phyloP scores from a whole-genome alignment of 2,888 invertebrate genomes.

The Dryocosmus kuriphilus region DNA sequence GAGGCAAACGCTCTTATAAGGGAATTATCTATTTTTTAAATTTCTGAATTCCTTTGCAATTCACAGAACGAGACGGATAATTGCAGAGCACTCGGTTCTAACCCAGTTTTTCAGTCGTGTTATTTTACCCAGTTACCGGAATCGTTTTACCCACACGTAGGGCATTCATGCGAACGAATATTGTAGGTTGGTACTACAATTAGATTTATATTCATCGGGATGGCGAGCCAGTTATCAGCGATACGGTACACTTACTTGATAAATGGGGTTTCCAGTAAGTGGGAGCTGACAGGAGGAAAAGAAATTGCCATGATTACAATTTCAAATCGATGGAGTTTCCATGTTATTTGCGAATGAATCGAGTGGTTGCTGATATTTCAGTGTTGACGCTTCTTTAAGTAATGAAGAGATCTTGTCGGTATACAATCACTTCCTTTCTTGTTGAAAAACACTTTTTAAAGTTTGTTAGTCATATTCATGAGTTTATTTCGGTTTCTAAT shows the following conservation, averaged over 20 bases:
- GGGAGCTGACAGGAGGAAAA: constrained; percentile 55
- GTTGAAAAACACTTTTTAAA: not conserved
- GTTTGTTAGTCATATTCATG: not conserved
- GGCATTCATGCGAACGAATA: constrained; percentile 12
- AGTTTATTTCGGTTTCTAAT: not conserved
- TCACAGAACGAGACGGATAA: not conserved
- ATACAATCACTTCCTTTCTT: not conserved
- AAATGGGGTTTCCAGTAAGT: constrained; percentile 57
- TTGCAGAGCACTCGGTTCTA: not conserved
- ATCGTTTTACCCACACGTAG: not conserved
- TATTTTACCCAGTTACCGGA: not conserved
- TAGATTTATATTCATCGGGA: constrained; percentile 66
- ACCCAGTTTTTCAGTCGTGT: constrained; percentile 8
- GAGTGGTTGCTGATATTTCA: constrained; percentile 9
- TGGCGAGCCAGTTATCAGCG: constrained; percentile 56
- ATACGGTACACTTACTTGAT: constrained; percentile 52
- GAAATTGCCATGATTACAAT: constrained; percentile 58
- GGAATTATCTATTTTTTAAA: not conserved
- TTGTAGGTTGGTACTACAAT: constrained; percentile 53
- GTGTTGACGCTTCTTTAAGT: constrained; percentile 16
- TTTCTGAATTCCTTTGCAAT: not conserved
- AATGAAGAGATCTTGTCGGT: not conserved
- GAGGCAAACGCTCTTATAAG: no score
- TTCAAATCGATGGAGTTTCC: constrained; percentile 50
- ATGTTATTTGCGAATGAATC: constrained; percentile 28